Percentiles rank a stretch among this genome's conserved stretches.
Conservation (phyloP, 2,797 vertebrate species). For the Semotilus atromaculatus region DNA sequence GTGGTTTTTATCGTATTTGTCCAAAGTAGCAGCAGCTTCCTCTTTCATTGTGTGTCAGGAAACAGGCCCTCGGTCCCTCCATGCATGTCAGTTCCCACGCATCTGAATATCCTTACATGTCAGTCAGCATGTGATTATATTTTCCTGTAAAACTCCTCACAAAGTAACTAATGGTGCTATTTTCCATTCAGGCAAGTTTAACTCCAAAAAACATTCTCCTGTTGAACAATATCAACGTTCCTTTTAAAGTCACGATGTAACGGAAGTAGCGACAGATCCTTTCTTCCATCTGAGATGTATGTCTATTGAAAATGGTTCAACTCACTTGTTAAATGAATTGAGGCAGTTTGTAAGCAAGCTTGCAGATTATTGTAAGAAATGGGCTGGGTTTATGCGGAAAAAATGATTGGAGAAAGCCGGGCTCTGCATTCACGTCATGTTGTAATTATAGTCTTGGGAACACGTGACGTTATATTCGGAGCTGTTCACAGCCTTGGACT, state of each 20-base stretch:
- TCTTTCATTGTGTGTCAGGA: slow-evolving; percentile 64
- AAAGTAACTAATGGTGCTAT: background rate
- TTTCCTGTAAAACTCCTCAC: background rate
- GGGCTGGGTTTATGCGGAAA: background rate
- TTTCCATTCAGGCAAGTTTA: background rate
- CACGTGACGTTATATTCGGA: too few species aligned
- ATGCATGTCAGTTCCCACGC: slow-evolving; percentile 49
- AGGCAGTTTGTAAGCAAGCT: background rate
- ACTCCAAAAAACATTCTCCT: background rate
- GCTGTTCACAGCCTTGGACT: background rate
- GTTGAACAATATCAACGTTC: background rate
- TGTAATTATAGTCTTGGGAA: too few species aligned
- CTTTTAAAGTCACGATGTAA: background rate
- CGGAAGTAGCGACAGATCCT: background rate
- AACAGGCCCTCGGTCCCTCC: slow-evolving; percentile 60
- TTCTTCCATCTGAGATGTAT: background rate
- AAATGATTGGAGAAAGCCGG: background rate
- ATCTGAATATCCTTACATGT: slow-evolving; percentile 1
- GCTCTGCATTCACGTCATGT: too few species aligned
- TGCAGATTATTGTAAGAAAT: background rate
- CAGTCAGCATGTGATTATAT: background rate
- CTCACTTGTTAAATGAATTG: background rate
- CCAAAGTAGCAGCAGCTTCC: slow-evolving; percentile 53
- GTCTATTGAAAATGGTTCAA: background rate
- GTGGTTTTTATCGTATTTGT: slow-evolving; percentile 50